phyloP scores from a whole-genome alignment of 2,888 invertebrate genomes.

The Sminthurides aquaticus region DNA sequence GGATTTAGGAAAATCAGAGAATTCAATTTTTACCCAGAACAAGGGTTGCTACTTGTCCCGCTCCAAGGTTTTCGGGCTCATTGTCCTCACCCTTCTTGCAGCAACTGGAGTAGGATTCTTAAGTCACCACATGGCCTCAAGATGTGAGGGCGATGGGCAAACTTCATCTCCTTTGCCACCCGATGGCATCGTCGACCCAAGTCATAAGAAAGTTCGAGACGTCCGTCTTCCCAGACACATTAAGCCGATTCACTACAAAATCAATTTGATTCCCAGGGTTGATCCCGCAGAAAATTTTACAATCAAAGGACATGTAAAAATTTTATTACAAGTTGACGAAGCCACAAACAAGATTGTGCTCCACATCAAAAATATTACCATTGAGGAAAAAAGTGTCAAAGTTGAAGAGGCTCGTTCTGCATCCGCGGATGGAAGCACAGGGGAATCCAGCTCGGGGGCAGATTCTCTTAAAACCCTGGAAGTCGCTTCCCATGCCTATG shows the following conservation, averaged over 20 bases:
- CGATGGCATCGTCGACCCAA: too few species aligned
- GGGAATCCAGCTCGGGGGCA: neutral
- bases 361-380: slow-evolving; percentile 63
- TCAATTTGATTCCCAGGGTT: slow-evolving; percentile 65
- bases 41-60: slow-evolving; percentile 60
- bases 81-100: slow-evolving; percentile 58
- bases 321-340: slow-evolving; percentile 55
- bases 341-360: slow-evolving; percentile 63
- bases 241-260: slow-evolving; percentile 61
- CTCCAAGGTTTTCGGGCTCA: slow-evolving; percentile 54
- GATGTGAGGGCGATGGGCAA: slow-evolving; percentile 50
- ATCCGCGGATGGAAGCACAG: neutral
- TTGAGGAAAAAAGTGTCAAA: slow-evolving; percentile 55
- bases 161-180: slow-evolving; percentile 49
- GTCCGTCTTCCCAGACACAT: slow-evolving; percentile 64
- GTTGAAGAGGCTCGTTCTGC: slow-evolving; percentile 44
- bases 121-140: slow-evolving; percentile 68
- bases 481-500: slow-evolving; percentile 35
- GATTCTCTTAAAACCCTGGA: neutral
- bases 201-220: slow-evolving; percentile 50
- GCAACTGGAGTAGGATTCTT: slow-evolving; percentile 59
- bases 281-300: slow-evolving; percentile 65
- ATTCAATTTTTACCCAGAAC: slow-evolving; percentile 58
- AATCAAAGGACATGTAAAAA: slow-evolving; percentile 58
- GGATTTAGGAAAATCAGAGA: slow-evolving; percentile 52